Evolutionary conservation across 2,888 invertebrate species (phyloP), one percentile per base, ranked within the genome.

Genomic region (Cryptocephalus moraei): DNA sequence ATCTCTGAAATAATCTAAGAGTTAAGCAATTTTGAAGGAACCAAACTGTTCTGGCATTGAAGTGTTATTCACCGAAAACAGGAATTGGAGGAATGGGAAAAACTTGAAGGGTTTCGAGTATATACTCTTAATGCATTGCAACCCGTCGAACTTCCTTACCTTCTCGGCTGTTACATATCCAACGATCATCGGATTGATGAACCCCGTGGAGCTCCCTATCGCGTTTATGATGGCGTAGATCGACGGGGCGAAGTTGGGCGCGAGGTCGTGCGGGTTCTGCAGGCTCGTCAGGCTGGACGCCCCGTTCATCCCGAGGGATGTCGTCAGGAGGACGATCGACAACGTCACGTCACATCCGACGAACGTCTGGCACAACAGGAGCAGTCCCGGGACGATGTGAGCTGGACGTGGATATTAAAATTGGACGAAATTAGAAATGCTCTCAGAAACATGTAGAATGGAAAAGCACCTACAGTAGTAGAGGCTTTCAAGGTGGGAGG

Each of bases 211-310:
- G 43, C 80, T 79, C 12, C 84, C 86, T 50, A 86, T 69, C 48
- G 83, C 82, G 62, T 85, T 87, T 45, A 84, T 82, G 1, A 86
- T 79, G 8, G 86, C 86, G 55, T 83, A 82, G 9, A 87, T 65
- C 9, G 83, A 80, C 38, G 84, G 86, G 2, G 83, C 84, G 61
- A 77, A 86, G 58, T 80, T 84, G 0, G 86, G 86, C 0, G 86
- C 79, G 47, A 87, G 67, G 66, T 86, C 86, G 73, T 87, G 80
- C 42, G 79, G 69, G 55, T 71, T 71, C 49, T 66, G 65, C 22
- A 71, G 52, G 54, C 69, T 70, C 1, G 71, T 71, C 9, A 71
- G 53, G 8, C 68, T 66, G 2, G 69, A 65, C 9, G 70, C 67
- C 1, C 71, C 71, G 46, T 71, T 71, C 13, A 81, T 78, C 0